phyloP scores from a whole-genome alignment of 2,797 vertebrate genomes.

The Lates japonicus region DNA sequence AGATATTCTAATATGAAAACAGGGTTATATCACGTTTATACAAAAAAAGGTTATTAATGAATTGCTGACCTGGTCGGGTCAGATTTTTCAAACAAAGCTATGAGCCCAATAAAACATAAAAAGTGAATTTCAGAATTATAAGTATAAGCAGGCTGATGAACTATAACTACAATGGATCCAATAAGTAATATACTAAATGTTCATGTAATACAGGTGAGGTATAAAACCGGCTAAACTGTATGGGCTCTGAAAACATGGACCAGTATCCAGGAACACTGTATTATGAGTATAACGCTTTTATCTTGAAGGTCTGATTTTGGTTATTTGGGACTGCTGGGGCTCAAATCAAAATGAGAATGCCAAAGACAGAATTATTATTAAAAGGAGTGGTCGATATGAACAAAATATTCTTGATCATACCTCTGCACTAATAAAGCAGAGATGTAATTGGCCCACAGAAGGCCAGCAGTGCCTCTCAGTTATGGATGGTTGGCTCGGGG shows the following conservation, averaged over 20 bases:
- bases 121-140: not conserved
- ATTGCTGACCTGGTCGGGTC: not conserved
- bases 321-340: conserved; percentile 37
- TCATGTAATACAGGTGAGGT: not conserved
- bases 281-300: conserved; percentile 29
- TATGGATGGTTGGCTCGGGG: conserved; percentile 77
- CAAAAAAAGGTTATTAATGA: not conserved
- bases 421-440: conserved; percentile 78
- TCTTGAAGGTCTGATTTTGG: conserved; percentile 52
- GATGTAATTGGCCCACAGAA: conserved; percentile 79
- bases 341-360: conserved; percentile 72
- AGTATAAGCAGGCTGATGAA: not conserved
- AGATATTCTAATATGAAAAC: not conserved
- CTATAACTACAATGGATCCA: not conserved
- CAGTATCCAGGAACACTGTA: conserved; percentile 26
- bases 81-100: not conserved
- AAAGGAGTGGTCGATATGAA: conserved; percentile 79
- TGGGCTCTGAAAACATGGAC: conserved; percentile 15
- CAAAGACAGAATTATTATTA: conserved; percentile 79
- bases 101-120: not conserved
- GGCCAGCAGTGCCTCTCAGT: conserved; percentile 76
- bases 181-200: not conserved
- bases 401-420: conserved; percentile 72
- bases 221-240: not conserved
- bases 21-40: not conserved